phyloP scores from a whole-genome alignment of 92 coral and sea anemone species.

The Galaxea fascicularis region DNA sequence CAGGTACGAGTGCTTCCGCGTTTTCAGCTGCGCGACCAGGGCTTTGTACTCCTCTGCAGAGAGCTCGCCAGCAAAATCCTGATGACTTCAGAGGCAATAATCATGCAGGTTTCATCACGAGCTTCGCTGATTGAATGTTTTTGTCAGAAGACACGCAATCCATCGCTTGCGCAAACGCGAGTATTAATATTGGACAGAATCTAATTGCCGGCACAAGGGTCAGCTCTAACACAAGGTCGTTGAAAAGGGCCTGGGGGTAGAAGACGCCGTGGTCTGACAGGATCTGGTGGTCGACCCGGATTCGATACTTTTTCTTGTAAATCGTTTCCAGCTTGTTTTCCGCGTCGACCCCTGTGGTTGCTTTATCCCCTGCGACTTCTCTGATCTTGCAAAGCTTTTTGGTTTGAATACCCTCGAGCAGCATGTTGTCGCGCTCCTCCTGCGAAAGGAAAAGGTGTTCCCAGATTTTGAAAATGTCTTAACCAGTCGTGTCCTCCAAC shows the following conservation, averaged over 20 bases:
- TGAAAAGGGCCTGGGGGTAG: too few species aligned
- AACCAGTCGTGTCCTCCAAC: neutral
- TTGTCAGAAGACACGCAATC: too few species aligned
- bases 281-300: neutral
- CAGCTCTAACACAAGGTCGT: slow-evolving; percentile 3
- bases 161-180: too few species aligned
- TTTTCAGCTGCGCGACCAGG: too few species aligned
- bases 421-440: neutral
- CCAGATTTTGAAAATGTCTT: neutral
- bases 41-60: too few species aligned
- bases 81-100: too few species aligned
- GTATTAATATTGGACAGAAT: too few species aligned
- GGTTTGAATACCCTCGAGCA: neutral
- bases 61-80: too few species aligned
- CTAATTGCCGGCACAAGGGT: slow-evolving; percentile 23
- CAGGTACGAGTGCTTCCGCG: too few species aligned
- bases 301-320: slow-evolving; percentile 13
- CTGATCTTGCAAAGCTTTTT: neutral
- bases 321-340: too few species aligned
- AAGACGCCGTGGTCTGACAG: slow-evolving; percentile 5
- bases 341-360: neutral
- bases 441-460: neutral
- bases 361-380: neutral
- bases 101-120: too few species aligned
- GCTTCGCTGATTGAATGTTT: too few species aligned